Evolutionary conservation across 2,888 invertebrate species (phyloP), one percentile per base, ranked within the genome.

Genomic region (Aradus depressus): DNA sequence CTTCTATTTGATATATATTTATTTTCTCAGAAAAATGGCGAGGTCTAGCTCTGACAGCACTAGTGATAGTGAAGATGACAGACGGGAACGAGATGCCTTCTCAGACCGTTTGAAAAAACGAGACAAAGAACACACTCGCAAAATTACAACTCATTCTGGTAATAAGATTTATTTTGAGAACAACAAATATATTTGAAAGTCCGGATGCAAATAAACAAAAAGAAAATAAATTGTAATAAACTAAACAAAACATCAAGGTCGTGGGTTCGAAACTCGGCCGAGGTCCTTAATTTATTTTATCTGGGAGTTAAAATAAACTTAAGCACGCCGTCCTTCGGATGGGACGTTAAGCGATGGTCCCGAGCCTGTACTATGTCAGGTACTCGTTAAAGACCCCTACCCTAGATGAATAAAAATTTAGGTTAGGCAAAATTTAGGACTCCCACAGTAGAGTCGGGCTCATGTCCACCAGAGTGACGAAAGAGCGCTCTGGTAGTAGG

Each of bases 81-180:
- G 95, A 37, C 80, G 82, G 64, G 93, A 95, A 67, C 75, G 97
- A 60, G 97, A 98, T 71, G 95, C 89, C 65, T 95, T 98, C 70
- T 81, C 92, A 0, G 81, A 80, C 59, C 75, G 98, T 50, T 72
- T 98, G 1, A 86, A 86, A 64, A 75, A 84, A 62, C 85, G 85
- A 60, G 97, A 98, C 77, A 88, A 91, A 67, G 81, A 80, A 10
- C 86, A 83, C 64, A 85, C 85, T 0, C 77, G 90, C 50, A 91
- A 90, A 65, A 77, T 91, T 53, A 51, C 55, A 6, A 49, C 49
- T 10, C 44, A 44, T 26, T 54, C 54, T 16, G 54, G 54, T 54
- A 35, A 10, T 41, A 28, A 1, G n/a, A 21, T 4, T 49, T 12
- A 10, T 6, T 10, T 35, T 32, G 10, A 28, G n/a, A n/a, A n/a